Evolutionary conservation across 2,113 vertebrate genomes (phyloP).

Genomic region (Cyphomyrus plagiostoma): DNA sequence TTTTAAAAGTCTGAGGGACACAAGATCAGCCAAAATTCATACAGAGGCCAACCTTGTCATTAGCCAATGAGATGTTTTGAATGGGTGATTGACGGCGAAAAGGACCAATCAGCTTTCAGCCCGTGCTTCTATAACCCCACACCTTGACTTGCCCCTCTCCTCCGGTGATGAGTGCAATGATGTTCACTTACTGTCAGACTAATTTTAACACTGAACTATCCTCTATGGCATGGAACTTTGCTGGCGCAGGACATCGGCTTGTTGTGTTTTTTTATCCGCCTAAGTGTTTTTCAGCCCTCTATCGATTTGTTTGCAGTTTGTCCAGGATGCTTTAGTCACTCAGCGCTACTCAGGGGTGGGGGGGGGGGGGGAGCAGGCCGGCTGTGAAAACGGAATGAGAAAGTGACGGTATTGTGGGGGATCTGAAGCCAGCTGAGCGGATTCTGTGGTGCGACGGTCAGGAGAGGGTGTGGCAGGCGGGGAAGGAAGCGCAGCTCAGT

Average conservation of each 20-base stretch:
- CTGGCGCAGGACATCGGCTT: background rate
- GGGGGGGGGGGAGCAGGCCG: background rate
- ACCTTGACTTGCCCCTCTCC: background rate
- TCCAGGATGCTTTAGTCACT: background rate
- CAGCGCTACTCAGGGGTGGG: background rate
- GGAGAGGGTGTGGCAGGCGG: background rate
- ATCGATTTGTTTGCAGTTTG: constrained; percentile 5
- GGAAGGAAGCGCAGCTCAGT: background rate
- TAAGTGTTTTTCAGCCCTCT: background rate
- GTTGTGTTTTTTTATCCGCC: background rate
- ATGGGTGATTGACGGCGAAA: background rate
- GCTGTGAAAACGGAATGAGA: background rate
- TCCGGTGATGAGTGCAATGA: background rate
- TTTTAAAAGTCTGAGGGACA: background rate
- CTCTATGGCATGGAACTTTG: background rate
- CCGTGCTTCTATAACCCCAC: background rate
- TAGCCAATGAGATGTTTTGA: background rate
- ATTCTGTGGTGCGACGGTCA: background rate
- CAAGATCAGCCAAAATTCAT: background rate
- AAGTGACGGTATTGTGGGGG: background rate
- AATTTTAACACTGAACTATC: background rate
- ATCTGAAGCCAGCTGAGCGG: background rate
- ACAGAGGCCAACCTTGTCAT: background rate
- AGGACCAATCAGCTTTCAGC: background rate
- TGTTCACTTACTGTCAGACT: background rate